Base-by-base conservation (phyloP, 1,140 invertebrate species). In the Danaus melanippus region DNA sequence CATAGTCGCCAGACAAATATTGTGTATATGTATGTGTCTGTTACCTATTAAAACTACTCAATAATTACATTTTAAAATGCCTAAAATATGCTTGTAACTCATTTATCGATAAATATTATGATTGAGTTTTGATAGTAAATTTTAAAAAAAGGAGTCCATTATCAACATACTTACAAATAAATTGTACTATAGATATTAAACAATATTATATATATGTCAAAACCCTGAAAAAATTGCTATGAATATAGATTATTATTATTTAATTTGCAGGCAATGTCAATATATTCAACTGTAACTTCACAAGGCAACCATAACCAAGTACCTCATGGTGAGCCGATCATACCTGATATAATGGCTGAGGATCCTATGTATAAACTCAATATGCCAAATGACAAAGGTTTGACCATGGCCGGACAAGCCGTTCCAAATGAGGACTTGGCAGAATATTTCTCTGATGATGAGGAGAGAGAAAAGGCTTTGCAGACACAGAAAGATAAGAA, bases 281-380 rank as follows among this genome's bases (percentile, higher is more conserved):
- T 93, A 69, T 93, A 93, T 72, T 91, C 91, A 50, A 89, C 90
- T 57, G 87, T 93, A n/a, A 80, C 89, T 40, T 72, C 77, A 12
- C 75, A 88, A 57, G 82, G 78, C 41, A 57, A 60, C 9, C 74
- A 78, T 42, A 57, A 58, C 9, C 74, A 82, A 55, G 15, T 62
- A 8, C 17, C 69, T 56, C 60, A 67, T 39, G 66, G 66, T 21
- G 69, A 71, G 32, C 58, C 70, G 2, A 77, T 76, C 50, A 42
- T 69, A 8, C 56, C 71, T 8, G 73, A 79, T 8, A 62, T 70
- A 17, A 64, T 60, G 42, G 69, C 69, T 21, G 75, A 79, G n/a
- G 79, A 84, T 40, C 73, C 74, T 17, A 56, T 84, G 54, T 68
- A 71, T 55, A 79, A 77, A 63, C n/a, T 83, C 8, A 76, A 68